Percentiles rank a stretch among this genome's conserved stretches.
These are phyloP conservation scores for Congeria kusceri DNA, from an alignment of 2,888 invertebrate species.

Conservation along the genomic window DNA sequence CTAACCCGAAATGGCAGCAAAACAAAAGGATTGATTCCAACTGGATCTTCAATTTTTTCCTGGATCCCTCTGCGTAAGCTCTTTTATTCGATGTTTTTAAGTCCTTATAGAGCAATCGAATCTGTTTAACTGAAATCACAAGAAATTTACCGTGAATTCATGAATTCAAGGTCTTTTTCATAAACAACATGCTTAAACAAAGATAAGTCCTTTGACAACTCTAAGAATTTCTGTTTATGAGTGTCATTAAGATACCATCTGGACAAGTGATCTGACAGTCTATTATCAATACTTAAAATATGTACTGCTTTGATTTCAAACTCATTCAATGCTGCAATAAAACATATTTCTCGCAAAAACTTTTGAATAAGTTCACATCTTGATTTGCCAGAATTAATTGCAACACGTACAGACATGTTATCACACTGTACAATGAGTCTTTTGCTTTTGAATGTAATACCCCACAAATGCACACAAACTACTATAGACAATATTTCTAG, in stretches of 20 bases:
- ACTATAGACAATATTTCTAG: conserved; percentile 42
- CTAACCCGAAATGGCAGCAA: conserved; percentile 24
- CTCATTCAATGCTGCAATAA: conserved; percentile 14
- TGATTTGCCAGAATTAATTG: conserved; percentile 25
- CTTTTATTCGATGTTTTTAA: background rate
- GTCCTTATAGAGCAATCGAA: background rate
- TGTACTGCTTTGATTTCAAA: conserved; percentile 35
- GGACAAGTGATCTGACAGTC: conserved; percentile 34
- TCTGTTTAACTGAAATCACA: conserved; percentile 9
- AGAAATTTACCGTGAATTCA: background rate
- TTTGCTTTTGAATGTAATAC: conserved; percentile 7
- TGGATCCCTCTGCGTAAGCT: conserved; percentile 28
- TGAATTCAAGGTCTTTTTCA: background rate
- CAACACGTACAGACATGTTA: conserved; percentile 19
- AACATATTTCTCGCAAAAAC: conserved; percentile 43
- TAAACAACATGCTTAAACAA: background rate
- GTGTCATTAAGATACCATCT: conserved; percentile 1
- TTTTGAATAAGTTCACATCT: conserved; percentile 18
- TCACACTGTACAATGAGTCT: conserved; percentile 33
- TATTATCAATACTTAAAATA: conserved; percentile 15
- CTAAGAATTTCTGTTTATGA: conserved; percentile 9
- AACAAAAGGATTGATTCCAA: conserved; percentile 25
- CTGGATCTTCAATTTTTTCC: conserved; percentile 11
- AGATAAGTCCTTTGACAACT: background rate
- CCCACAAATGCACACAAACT: conserved; percentile 40